Evolutionary conservation across 2,888 invertebrate species (phyloP), one percentile per base, ranked within the genome.

Genomic region (Panopea generosa): DNA sequence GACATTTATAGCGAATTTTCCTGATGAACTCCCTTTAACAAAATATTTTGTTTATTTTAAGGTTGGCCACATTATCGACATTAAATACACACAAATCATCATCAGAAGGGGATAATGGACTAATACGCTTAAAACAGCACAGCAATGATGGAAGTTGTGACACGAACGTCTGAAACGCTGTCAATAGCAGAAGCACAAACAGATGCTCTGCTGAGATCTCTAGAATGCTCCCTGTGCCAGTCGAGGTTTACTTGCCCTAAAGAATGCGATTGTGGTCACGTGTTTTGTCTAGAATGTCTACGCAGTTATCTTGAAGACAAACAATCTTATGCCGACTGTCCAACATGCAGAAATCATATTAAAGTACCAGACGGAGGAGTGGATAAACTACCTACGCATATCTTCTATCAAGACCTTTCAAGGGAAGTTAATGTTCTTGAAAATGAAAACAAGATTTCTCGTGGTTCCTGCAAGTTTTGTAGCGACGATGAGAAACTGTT

Each of bases 391-490:
- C 66, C 76, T 2, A 66, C 67, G 6, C 73, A 80, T 38, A 24
- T 61, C 16, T 77, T 80, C 53, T 80, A 80, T 27, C 45, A 73
- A 47, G 80, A 80, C 24, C 53, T 80, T 3, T 53, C 57, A 2
- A 55, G 56, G 18, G 67, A 80, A 47, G 40, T 80, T 9, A 3
- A 24, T 4, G 53, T 70, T 27, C 62, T 77, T 7, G 73, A 76
- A 50, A 73, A 55, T 63, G 68, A 73, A 2, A 69, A 75, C 47
- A 77, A 76, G 38, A 33, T 77, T 50, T 57, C 72, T 24, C 61
- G 80, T 24, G 63, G 70, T 7, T 80, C 80, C 7, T 80, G 80
- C 55, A 80, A 80, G 52, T 80, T 80, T 47, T 80, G 80, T 47
- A 70, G 50, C 18, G 73, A 70, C 38, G 63, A 70, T 29, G 63